A percentile compares a stretch with the other conserved stretches of the same genome.
These are phyloP conservation scores for Syrmaticus mikado DNA, from an alignment of 2,113 vertebrate species.

Conservation along the genomic window DNA sequence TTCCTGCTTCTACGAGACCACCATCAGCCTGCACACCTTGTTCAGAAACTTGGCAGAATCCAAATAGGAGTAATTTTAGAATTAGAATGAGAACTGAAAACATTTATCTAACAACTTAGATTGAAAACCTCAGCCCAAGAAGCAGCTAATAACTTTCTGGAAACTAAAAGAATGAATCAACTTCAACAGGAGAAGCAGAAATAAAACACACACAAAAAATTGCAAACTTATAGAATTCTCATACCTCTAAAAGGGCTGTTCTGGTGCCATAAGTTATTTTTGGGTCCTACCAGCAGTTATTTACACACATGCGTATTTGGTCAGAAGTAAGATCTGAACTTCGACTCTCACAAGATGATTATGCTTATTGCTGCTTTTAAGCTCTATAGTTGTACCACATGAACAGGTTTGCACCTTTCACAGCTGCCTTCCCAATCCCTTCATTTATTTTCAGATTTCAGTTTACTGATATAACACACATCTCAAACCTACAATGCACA, in stretches of 20 bases:
- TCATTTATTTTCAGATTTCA: background rate
- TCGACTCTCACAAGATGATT: background rate
- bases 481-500: background rate
- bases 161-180: background rate
- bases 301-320: background rate
- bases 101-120: background rate
- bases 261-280: background rate
- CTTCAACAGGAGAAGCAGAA: background rate
- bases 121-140: background rate
- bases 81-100: background rate
- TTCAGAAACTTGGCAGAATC: background rate
- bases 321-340: background rate
- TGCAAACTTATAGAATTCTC: rapidly evolving
- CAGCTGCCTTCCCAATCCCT: rapidly evolving
- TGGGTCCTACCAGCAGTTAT: background rate
- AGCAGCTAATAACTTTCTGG: background rate
- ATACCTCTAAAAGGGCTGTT: background rate
- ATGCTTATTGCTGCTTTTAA: background rate
- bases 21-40: background rate
- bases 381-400: rapidly evolving
- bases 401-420: background rate
- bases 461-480: rapidly evolving
- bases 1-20: background rate
- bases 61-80: background rate
- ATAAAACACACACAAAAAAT: background rate